These are phyloP conservation scores for Dunckerocampus dactyliophorus DNA, from an alignment of 2,113 vertebrate species.

Conservation along the genomic window DNA sequence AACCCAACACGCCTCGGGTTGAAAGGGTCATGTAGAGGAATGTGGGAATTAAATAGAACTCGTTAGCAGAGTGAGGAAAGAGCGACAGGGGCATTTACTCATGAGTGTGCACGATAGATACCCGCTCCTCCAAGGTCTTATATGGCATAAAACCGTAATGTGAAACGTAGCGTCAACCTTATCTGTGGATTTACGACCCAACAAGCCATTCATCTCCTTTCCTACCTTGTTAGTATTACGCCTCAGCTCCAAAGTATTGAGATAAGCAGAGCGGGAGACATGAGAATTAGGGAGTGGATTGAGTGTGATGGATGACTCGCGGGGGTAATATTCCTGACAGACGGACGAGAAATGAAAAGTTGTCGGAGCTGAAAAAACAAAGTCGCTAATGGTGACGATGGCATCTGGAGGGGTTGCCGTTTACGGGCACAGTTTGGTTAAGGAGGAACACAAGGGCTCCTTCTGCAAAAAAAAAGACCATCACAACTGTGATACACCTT, in stretches of 20 bases:
- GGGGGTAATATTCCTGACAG: conserved; percentile 55
- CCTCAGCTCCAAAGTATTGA: conserved; percentile 23
- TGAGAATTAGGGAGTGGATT: conserved; percentile 50
- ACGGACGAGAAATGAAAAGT: conserved; percentile 58
- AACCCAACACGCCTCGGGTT: conserved; percentile 41
- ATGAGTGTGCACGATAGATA: conserved; percentile 5
- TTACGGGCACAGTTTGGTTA: conserved; percentile 8
- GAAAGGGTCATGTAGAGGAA: conserved; percentile 55
- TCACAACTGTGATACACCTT: background rate
- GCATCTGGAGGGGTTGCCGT: conserved; percentile 48
- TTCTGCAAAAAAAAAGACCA: conserved; percentile 1
- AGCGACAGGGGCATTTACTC: conserved; percentile 49
- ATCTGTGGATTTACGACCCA: conserved; percentile 50
- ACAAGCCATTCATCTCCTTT: conserved; percentile 40
- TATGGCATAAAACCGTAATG: conserved; percentile 21
- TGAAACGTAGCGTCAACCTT: conserved; percentile 32
- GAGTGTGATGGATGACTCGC: conserved; percentile 58
- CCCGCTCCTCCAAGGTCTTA: conserved; percentile 28
- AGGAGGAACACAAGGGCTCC: too few relatives aligned
- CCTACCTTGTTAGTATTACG: conserved; percentile 52
- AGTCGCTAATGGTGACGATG: conserved; percentile 43
- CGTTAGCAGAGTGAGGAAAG: conserved; percentile 49
- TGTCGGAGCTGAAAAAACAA: conserved; percentile 45
- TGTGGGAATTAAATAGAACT: conserved; percentile 61
- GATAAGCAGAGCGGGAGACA: conserved; percentile 54